These are phyloP conservation scores for Pygmarrhopalites habei DNA, from an alignment of 1,140 invertebrate genomes.

Conservation along the genomic window DNA sequence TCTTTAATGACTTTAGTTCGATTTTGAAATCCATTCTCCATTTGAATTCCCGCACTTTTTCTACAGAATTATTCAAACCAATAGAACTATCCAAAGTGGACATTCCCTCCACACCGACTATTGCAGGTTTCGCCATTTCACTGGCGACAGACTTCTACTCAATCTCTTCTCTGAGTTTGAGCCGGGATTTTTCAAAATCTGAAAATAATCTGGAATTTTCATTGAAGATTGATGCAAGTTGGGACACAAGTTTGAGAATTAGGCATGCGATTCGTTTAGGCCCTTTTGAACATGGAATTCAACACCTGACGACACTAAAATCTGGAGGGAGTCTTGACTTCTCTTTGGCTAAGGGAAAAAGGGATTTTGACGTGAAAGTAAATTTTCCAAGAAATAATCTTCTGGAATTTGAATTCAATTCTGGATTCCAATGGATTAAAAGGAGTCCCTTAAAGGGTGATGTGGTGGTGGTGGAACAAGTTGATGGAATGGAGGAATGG, in stretches of 20 bases:
- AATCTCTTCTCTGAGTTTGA: constrained; percentile 58
- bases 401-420: constrained; percentile 56
- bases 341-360: no score
- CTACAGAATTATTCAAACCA: no score
- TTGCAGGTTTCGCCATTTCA: constrained; percentile 62
- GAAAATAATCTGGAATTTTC: constrained; percentile 50
- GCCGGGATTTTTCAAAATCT: constrained; percentile 54
- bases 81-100: no score
- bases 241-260: constrained; percentile 61
- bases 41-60: constrained; percentile 53
- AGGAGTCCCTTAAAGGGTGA: constrained; percentile 37
- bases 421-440: constrained; percentile 32
- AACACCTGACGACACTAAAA: constrained; percentile 62
- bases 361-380: constrained; percentile 66
- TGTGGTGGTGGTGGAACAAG: no score
- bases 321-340: constrained; percentile 70
- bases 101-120: constrained; percentile 71
- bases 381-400: constrained; percentile 70
- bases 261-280: constrained; percentile 65
- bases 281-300: constrained; percentile 64
- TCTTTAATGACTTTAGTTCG: constrained; percentile 20
- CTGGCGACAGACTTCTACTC: constrained; percentile 63
- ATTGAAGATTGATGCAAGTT: constrained; percentile 62
- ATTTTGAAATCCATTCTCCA: neutral
- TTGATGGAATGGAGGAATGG: no score